Evolutionary conservation across 2,113 vertebrate species (phyloP), one percentile per base, ranked within the genome.

Genomic region (Lycaon pictus): DNA sequence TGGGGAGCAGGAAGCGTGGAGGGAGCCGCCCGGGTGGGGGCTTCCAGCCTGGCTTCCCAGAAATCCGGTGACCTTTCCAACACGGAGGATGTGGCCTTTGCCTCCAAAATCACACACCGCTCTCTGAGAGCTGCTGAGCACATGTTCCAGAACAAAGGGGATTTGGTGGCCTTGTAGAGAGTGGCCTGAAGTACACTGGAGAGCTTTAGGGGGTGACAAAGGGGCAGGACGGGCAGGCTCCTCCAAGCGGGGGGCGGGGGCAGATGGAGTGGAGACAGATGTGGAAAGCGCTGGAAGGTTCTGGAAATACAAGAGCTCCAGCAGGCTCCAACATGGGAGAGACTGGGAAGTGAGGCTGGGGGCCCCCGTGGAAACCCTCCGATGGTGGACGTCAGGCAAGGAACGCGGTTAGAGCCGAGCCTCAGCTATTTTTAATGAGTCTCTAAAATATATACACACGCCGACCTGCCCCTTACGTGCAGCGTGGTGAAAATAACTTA

Each of bases 61-160:
- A 7, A 3, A 11, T 0, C 0, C 1, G 79, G 29, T 0, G 11
- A 25, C 48, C 51, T 32, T 19, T 23, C 17, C n/a, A 16, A 27
- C 56, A 27, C 8, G 13, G 16, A 51, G 79, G 56, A 17, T 0
- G 2, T 20, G 27, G 55, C 48, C 88, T 69, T 25, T 10, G 27
- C 43, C 81, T 56, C 25, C n/a, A 32, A 29, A 69, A 43, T 48
- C 43, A 7, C 4, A 11, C 0, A 22, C 17, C 0, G 81, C 43
- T 55, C 71, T 76, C 5, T 13, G 55, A 95, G 35, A 63, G 76
- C 17, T 0, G 35, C 71, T 7, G 27, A 51, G 60, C 74, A 35
- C 86, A 17, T 15, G 16, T 48, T 85, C 51, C 32, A 19, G 74
- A 58, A 29, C 81, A 1, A 25, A 12, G 63, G 27, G 16, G 58